Base-by-base conservation (phyloP, 2,113 vertebrate species). In the Nicator chloris region DNA sequence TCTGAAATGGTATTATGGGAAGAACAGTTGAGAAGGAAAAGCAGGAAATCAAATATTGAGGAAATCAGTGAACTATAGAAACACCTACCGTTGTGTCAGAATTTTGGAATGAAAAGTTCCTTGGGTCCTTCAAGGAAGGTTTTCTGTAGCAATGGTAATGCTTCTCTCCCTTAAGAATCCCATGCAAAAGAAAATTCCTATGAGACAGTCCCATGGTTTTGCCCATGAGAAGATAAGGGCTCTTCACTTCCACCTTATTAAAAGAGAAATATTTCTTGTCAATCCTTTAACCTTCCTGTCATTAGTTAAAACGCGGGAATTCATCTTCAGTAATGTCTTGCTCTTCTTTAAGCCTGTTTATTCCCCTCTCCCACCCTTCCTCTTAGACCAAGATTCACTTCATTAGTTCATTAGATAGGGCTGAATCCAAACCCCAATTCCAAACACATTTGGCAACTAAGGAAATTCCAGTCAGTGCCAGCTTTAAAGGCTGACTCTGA, bases 401-500 rank as follows among this genome's bases (percentile, higher is more conserved):
- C 7, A 70, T 76, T 42, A 1, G 2, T 92, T 92, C 71, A 90
- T 66, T 8, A 80, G 42, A 76, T 45, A 71, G 26, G 37, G 22
- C 49, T 87, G 37, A 91, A 91, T 86, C 35, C 35, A 86, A 79
- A 68, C 40, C 31, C 65, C 39, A 79, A 13, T 35, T 83, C 87
- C 72, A 94, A 86, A 93, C 15, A 78, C 31, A 75, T 82, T 70
- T 17, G 2, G 47, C 68, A 91, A 47, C 42, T 77, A 89, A 77
- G 68, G 77, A 90, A 85, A 85, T 76, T 80, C 37, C 50, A 84
- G n/a, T 10, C 39, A 86, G 33, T 31, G 15, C 35, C 61, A 93
- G 65, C 61, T 86, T 90, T 86, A 88, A 94, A 92, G 79, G 22
- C 23, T 82, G 68, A 70, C 81, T 88, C 82, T 91, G 78, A 94